Conservation (phyloP, 2,113 vertebrate species). For the Rhinolophus ferrumequinum region DNA sequence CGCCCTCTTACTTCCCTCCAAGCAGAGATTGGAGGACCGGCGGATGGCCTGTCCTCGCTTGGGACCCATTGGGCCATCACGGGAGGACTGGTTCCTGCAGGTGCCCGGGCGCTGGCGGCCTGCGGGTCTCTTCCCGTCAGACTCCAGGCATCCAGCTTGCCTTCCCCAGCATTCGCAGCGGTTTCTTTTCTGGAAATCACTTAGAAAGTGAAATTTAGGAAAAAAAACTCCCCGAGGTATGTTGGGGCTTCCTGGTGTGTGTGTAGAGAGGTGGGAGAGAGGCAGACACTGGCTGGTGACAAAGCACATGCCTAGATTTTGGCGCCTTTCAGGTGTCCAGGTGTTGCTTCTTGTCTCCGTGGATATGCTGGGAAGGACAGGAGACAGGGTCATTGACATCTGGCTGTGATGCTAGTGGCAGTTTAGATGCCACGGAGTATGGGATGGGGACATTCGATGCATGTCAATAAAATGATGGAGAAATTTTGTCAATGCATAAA, state of each 20-base stretch:
- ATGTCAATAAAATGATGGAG: not conserved
- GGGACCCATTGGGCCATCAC: too few species aligned
- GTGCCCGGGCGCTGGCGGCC: too few species aligned
- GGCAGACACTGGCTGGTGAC: not conserved
- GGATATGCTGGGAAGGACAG: not conserved
- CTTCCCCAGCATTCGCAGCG: accelerated
- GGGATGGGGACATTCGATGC: not conserved
- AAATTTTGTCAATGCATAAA: not conserved
- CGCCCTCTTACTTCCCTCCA: too few species aligned
- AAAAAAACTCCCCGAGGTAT: not conserved
- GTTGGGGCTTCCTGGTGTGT: not conserved
- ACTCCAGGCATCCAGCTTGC: not conserved
- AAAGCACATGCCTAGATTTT: not conserved
- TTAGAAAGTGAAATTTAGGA: not conserved
- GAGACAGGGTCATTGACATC: not conserved
- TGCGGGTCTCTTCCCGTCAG: accelerated
- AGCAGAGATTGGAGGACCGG: too few species aligned
- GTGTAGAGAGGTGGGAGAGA: not conserved
- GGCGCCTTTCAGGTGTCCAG: not conserved
- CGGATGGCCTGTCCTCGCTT: accelerated
- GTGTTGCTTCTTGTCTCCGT: not conserved
- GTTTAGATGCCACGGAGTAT: not conserved
- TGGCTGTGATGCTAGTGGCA: not conserved
- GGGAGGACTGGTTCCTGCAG: too few species aligned
- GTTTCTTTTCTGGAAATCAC: not conserved